Evolutionary conservation across 2,113 vertebrate species (phyloP), one percentile per base, ranked within the genome.

Genomic region (Eidolon helvum): DNA sequence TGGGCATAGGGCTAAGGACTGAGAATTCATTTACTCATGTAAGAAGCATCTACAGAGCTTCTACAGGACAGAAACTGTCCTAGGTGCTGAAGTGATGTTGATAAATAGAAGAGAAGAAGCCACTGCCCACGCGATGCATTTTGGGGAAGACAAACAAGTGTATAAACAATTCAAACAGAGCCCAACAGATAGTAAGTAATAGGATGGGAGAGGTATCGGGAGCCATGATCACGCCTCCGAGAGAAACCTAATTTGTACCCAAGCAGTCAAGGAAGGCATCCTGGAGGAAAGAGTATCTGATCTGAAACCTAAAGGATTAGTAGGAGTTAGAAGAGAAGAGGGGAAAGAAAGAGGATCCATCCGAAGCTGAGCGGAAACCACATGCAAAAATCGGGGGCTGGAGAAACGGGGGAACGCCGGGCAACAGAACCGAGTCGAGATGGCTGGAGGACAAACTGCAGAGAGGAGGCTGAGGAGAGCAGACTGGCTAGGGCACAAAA

Each of bases 371-470:
- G 28, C 30, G 8, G n/a, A 86, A 84, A 22, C 16, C 18, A 43
- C 10, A 33, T 3, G 14, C 2, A 26, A 16, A 15, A 48, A 5
- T 53, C 55, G 48, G 1, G 55, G 24, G 5, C 18, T 43, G 35
- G 21, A 72, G 50, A 87, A 18, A 53, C 8, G 16, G n/a, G 2
- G 4, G 30, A 7, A 45, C 21, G 15, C 2, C 18, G 16, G 2
- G 7, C 0, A 1, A 28, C 5, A 38, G 61, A 45, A 10, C 33
- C 4, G 3, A 2, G 21, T 69, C 16, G 14, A 1, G 1, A 19
- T 0, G 10, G 30, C 43, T 19, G 38, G 38, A 6, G 45, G 2
- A 12, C 10, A 9, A 33, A 1, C 4, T 1, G 4, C 26, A 30
- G 57, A 30, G 50, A 18, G 43, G 7, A 43, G 10, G 4, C 24